Percentiles rank a stretch among this genome's conserved stretches.
Evolutionary conservation across 2,113 vertebrate genomes (phyloP).

Genomic region (Aegotheles bennettii): DNA sequence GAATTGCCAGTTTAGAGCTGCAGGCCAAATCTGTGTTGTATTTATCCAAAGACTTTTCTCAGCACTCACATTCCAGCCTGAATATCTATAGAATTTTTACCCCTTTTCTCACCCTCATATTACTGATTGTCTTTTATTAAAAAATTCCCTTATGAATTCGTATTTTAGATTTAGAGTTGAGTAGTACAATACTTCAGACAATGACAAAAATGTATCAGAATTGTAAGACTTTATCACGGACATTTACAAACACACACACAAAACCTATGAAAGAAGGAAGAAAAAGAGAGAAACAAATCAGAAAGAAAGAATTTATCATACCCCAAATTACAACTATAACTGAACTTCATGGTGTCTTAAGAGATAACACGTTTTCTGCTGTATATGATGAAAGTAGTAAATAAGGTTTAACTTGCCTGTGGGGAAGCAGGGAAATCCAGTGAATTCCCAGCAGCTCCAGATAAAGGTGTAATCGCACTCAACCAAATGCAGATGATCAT

Average conservation of each 20-base stretch:
- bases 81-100: slow-evolving; percentile 55
- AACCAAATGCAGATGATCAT: not conserved
- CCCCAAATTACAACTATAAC: not conserved
- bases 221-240: not conserved
- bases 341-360: not conserved
- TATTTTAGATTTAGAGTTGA: not conserved
- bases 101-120: slow-evolving; percentile 23
- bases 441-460: not conserved
- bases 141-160: not conserved
- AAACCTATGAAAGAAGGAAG: not conserved
- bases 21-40: slow-evolving; percentile 78
- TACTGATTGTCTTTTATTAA: slow-evolving; percentile 12
- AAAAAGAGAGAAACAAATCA: not conserved
- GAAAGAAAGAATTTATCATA: not conserved
- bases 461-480: not conserved
- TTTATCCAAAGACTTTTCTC: slow-evolving; percentile 71
- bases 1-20: slow-evolving; percentile 61
- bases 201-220: not conserved
- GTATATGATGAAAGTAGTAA: not conserved
- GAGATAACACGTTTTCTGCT: not conserved
- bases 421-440: not conserved
- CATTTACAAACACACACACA: not conserved
- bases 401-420: not conserved
- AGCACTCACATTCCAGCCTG: slow-evolving; percentile 63
- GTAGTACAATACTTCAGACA: not conserved